Percentiles rank a stretch among this genome's conserved stretches.
These are phyloP conservation scores for Pandemis heparana DNA, from an alignment of 2,888 invertebrate genomes.

Conservation along the genomic window DNA sequence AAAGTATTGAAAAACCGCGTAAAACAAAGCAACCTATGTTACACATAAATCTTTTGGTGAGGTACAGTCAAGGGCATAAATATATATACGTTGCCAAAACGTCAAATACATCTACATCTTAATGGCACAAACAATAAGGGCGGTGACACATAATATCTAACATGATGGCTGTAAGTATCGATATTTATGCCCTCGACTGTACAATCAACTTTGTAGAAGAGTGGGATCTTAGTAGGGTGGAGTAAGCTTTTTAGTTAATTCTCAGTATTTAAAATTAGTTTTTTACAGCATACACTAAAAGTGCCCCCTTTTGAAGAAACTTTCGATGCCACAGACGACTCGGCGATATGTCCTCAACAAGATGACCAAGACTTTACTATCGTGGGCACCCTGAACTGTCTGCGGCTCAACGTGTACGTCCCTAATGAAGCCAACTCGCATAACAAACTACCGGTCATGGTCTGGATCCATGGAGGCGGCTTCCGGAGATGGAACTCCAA, in stretches of 20 bases:
- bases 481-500: constrained; percentile 40
- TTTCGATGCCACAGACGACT: constrained; percentile 41
- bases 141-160: too few species aligned
- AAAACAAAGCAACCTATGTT: too few species aligned
- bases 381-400: constrained; percentile 42
- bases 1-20: too few species aligned
- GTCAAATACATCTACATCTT: too few species aligned
- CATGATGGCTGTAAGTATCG: too few species aligned
- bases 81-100: too few species aligned
- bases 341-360: constrained; percentile 42
- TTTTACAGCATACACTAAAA: constrained; percentile 24
- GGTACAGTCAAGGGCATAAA: too few species aligned
- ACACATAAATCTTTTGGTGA: too few species aligned
- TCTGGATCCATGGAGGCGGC: constrained; percentile 45
- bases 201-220: too few species aligned
- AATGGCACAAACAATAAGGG: too few species aligned
- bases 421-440: constrained; percentile 35
- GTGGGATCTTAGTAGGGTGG: too few species aligned
- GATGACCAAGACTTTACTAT: constrained; percentile 33
- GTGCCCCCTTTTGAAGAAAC: constrained; percentile 22
- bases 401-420: constrained; percentile 42
- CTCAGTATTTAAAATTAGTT: not conserved
- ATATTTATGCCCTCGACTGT: too few species aligned
- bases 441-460: constrained; percentile 44
- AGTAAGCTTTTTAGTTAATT: not conserved